phyloP scores from a whole-genome alignment of 2,797 vertebrate genomes.

The Oryzias sinensis region DNA sequence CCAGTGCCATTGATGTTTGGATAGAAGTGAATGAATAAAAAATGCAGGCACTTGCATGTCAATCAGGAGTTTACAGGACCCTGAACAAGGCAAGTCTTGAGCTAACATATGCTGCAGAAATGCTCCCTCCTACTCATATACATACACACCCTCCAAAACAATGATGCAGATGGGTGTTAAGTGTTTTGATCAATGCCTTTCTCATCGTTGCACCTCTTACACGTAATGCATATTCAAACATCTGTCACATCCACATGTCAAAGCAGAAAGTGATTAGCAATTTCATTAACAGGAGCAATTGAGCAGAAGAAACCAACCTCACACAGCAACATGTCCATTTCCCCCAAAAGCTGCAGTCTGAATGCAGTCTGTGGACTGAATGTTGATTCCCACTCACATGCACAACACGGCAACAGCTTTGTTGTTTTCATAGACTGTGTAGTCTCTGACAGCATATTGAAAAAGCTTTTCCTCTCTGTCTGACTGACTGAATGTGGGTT shows the following conservation, averaged over 20 bases:
- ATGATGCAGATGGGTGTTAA: slow-evolving; percentile 45
- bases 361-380: slow-evolving; percentile 30
- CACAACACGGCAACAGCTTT: slow-evolving; percentile 38
- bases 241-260: slow-evolving; percentile 46
- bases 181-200: slow-evolving; percentile 52
- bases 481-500: slow-evolving; percentile 70
- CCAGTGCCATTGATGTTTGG: slow-evolving; percentile 71
- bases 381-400: slow-evolving; percentile 26
- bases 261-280: slow-evolving; percentile 58
- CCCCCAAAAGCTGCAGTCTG: slow-evolving; percentile 19
- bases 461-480: slow-evolving; percentile 65
- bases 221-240: slow-evolving; percentile 33
- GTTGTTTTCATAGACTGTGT: slow-evolving; percentile 66
- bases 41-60: slow-evolving; percentile 62
- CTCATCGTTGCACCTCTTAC: slow-evolving; percentile 25
- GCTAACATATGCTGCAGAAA: slow-evolving; percentile 58
- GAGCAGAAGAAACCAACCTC: slow-evolving; percentile 38
- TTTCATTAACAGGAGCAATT: slow-evolving; percentile 57
- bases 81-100: slow-evolving; percentile 54
- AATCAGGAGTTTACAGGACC: slow-evolving; percentile 63
- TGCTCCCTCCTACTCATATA: slow-evolving; percentile 10
- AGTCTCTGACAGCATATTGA: slow-evolving; percentile 62
- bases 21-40: slow-evolving; percentile 77
- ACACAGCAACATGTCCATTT: slow-evolving; percentile 24
- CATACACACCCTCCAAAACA: slow-evolving; percentile 16